Conservation (phyloP, 1,140 invertebrate species). For the Pteromalus puparum region DNA sequence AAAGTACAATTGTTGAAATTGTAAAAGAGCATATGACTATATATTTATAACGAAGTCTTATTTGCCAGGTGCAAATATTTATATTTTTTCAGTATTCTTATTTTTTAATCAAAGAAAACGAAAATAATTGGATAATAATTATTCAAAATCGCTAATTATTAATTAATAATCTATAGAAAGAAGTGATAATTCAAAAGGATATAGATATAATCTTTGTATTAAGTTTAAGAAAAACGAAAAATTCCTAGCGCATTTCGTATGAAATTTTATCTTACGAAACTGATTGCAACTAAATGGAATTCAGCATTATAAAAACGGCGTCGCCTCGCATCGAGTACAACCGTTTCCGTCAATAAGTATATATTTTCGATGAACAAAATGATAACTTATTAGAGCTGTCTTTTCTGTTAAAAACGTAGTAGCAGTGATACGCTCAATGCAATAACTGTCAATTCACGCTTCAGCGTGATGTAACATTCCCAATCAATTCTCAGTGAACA, state of each 20-base stretch:
- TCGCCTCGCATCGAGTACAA: constrained; percentile 13
- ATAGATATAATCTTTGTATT: neutral
- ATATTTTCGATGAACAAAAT: constrained; percentile 29
- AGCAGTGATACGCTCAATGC: neutral
- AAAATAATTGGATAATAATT: neutral
- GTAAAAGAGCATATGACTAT: constrained; percentile 17
- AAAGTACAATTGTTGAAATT: neutral
- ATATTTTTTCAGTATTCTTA: constrained; percentile 30
- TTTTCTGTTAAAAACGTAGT: neutral
- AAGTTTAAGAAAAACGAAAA: neutral
- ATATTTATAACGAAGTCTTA: constrained; percentile 51
- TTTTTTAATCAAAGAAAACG: neutral
- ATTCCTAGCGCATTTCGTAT: neutral
- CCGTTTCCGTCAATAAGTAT: constrained; percentile 3
- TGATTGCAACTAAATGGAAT: neutral
- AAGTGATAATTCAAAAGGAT: constrained; percentile 1
- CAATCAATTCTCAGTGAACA: neutral
- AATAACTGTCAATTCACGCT: constrained; percentile 17
- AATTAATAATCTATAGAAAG: constrained; percentile 13
- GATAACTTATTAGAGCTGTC: neutral
- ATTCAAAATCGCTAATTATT: neutral
- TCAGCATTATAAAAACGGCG: neutral
- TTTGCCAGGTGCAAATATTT: constrained; percentile 43
- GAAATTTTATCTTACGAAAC: neutral
- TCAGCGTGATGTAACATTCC: constrained; percentile 31